Evolutionary conservation across 1,140 invertebrate genomes (phyloP).

Genomic region (Lordiphosa mommai): DNA sequence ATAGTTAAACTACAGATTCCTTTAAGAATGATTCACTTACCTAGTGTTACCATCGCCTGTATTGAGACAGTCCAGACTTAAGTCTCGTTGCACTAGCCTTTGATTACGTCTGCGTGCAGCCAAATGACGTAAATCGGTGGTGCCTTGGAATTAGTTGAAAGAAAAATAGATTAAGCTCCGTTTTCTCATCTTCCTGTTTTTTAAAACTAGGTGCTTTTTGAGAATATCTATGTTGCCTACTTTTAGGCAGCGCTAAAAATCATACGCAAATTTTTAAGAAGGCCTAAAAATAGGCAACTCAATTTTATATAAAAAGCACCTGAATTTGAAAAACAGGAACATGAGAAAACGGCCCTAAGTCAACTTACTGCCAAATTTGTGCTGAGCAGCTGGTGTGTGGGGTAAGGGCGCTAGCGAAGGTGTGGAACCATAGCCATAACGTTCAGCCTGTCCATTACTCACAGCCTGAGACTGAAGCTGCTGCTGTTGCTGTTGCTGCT

Average conservation of each 20-base stretch:
- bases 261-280: too few species aligned
- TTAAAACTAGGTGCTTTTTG: too few species aligned
- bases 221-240: too few species aligned
- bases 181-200: too few species aligned
- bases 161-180: neutral
- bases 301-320: too few species aligned
- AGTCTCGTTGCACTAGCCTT: slow-evolving; percentile 35
- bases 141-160: slow-evolving; percentile 31
- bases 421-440: slow-evolving; percentile 72
- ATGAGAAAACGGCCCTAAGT: too few species aligned
- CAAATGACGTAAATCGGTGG: slow-evolving; percentile 65
- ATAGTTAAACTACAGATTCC: neutral
- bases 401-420: slow-evolving; percentile 62
- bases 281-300: too few species aligned
- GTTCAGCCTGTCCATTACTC: slow-evolving; percentile 35
- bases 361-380: slow-evolving; percentile 75
- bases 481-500: slow-evolving; percentile 26
- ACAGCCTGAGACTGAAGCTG: slow-evolving; percentile 11
- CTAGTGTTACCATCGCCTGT: slow-evolving; percentile 46
- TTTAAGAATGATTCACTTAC: neutral
- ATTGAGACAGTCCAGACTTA: slow-evolving; percentile 25
- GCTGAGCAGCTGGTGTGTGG: slow-evolving; percentile 35
- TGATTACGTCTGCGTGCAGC: slow-evolving; percentile 55
- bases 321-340: too few species aligned
- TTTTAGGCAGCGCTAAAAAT: too few species aligned